Percentiles rank a stretch among this genome's conserved stretches.
These are phyloP conservation scores for Caenorhabditis virilis DNA, from an alignment of 2,888 invertebrate genomes.

Conservation along the genomic window DNA sequence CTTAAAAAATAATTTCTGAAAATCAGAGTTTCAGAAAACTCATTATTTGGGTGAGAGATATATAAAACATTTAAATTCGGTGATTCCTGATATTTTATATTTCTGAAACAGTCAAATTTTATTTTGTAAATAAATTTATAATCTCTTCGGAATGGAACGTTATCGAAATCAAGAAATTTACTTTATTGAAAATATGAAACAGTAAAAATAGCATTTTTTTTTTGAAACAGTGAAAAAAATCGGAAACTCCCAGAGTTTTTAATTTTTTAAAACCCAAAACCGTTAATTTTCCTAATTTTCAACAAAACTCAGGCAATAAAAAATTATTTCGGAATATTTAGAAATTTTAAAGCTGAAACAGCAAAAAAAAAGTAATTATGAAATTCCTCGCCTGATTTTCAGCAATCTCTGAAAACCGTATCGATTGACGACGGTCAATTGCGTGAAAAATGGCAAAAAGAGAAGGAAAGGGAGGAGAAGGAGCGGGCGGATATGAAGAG, in stretches of 20 bases:
- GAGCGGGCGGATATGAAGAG: conserved; percentile 51
- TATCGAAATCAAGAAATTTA: no score
- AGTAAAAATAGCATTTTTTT: no score
- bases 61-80: no score
- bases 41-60: no score
- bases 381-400: conserved; percentile 1
- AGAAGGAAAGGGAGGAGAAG: conserved; percentile 36
- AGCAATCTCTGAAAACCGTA: conserved; percentile 44
- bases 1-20: no score
- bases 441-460: conserved; percentile 43
- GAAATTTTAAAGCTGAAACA: neutral
- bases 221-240: neutral
- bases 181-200: no score
- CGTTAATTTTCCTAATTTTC: neutral
- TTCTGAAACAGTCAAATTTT: no score
- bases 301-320: neutral
- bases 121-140: no score
- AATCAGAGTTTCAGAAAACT: no score
- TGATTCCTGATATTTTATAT: no score
- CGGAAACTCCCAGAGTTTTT: neutral
- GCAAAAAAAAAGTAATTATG: neutral
- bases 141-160: no score
- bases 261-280: neutral
- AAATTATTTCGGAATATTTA: neutral
- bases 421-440: conserved; percentile 43